These are phyloP conservation scores for Sinocyclocheilus rhinocerous DNA, from an alignment of 2,113 vertebrate genomes.

Conservation along the genomic window DNA sequence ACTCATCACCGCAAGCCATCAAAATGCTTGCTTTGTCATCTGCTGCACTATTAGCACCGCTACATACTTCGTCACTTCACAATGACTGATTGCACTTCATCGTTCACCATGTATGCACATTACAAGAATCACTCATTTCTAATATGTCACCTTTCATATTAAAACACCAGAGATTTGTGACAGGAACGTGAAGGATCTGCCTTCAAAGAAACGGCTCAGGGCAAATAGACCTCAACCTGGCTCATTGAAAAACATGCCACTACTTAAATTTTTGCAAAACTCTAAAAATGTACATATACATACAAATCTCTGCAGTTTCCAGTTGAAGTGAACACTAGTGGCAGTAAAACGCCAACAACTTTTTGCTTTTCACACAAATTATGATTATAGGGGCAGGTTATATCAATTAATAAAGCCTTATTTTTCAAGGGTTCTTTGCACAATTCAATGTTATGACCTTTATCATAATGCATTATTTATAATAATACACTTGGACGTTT, in stretches of 20 bases:
- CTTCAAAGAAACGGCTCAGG: background rate
- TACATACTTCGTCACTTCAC: slow-evolving; percentile 16
- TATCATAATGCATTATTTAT: background rate
- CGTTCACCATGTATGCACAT: background rate
- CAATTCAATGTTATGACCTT: background rate
- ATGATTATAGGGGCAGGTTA: background rate
- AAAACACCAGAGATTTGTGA: slow-evolving; percentile 39
- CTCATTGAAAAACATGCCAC: background rate
- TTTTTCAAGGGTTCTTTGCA: background rate
- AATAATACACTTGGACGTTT: background rate
- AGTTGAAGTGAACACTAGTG: background rate
- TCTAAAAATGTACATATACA: background rate
- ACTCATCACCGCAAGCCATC: slow-evolving; percentile 27
- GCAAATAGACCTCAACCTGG: background rate
- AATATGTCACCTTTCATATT: slow-evolving; percentile 30
- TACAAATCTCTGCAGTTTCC: background rate
- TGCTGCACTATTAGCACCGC: slow-evolving; percentile 18
- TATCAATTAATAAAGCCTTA: background rate
- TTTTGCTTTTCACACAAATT: background rate
- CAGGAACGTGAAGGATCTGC: background rate
- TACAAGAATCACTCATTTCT: slow-evolving; percentile 15
- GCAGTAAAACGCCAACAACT: background rate
- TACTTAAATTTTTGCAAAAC: background rate
- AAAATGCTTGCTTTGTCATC: slow-evolving; percentile 33
- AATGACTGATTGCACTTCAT: slow-evolving; percentile 6